Conservation (phyloP, 2,797 vertebrate species). For the Oreochromis grahami region DNA sequence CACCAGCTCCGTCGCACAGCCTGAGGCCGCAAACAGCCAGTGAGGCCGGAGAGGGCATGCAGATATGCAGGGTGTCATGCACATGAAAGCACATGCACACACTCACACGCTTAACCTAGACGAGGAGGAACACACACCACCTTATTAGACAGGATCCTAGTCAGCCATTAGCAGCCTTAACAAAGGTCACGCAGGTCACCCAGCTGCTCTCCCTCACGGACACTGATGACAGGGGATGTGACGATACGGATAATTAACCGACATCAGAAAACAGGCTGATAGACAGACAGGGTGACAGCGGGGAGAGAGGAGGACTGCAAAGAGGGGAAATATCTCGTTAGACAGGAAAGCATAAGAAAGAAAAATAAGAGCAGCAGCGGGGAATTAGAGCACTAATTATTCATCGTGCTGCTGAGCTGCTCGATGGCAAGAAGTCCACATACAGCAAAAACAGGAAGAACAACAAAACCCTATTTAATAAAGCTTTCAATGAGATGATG, state of each 20-base stretch:
- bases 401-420: background rate
- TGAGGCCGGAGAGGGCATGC: constrained; percentile 49
- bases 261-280: constrained; percentile 35
- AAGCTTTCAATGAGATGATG: background rate
- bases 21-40: constrained; percentile 55
- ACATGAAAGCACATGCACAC: constrained; percentile 58
- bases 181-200: constrained; percentile 60
- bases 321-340: constrained; percentile 25
- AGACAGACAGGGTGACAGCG: constrained; percentile 36
- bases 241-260: constrained; percentile 52
- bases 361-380: background rate
- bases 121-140: constrained; percentile 53
- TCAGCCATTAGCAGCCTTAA: constrained; percentile 53
- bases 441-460: background rate
- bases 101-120: constrained; percentile 52
- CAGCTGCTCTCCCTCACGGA: constrained; percentile 63
- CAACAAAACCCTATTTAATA: background rate
- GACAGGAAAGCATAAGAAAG: background rate
- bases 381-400: background rate
- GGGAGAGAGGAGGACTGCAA: constrained; percentile 1
- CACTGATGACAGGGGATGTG: constrained; percentile 59
- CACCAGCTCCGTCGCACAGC: constrained; percentile 51
- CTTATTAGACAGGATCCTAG: constrained; percentile 55
- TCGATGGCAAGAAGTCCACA: background rate
- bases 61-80: constrained; percentile 48